Conservation (phyloP, 2,113 vertebrate genomes). For the Vicugna pacos region DNA sequence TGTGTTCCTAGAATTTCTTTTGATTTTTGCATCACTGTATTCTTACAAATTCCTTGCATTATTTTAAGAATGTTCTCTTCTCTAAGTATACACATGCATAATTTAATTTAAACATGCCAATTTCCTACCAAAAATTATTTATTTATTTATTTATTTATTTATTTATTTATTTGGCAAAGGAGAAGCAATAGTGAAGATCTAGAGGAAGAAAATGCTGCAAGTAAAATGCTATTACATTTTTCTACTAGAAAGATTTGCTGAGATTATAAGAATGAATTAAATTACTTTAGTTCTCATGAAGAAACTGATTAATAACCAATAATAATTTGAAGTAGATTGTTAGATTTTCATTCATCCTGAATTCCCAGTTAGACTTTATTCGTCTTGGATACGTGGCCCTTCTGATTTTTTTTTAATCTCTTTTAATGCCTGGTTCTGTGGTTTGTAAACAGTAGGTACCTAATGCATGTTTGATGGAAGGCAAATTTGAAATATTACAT, state of each 20-base stretch:
- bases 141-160: neutral
- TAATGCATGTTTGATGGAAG: neutral
- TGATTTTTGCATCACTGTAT: neutral
- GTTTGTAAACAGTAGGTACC: neutral
- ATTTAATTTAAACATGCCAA: neutral
- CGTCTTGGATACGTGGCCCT: neutral
- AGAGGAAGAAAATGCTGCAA: neutral
- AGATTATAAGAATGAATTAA: slow-evolving; percentile 2
- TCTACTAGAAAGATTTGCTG: neutral
- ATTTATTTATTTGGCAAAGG: neutral
- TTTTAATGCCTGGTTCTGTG: neutral
- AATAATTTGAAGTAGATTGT: neutral
- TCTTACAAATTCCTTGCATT: neutral
- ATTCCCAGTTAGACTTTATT: neutral
- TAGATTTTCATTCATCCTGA: neutral
- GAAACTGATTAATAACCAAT: neutral
- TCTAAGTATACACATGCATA: neutral
- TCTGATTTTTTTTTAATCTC: neutral
- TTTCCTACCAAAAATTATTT: slow-evolving; percentile 15
- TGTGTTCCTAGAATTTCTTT: neutral
- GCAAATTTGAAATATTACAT: slow-evolving; percentile 27
- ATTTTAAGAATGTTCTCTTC: slow-evolving; percentile 39
- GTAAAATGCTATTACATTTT: slow-evolving; percentile 6
- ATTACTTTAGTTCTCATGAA: neutral
- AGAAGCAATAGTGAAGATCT: neutral